Conservation (phyloP, 2,113 vertebrate genomes). For the Trogon surrucura region DNA sequence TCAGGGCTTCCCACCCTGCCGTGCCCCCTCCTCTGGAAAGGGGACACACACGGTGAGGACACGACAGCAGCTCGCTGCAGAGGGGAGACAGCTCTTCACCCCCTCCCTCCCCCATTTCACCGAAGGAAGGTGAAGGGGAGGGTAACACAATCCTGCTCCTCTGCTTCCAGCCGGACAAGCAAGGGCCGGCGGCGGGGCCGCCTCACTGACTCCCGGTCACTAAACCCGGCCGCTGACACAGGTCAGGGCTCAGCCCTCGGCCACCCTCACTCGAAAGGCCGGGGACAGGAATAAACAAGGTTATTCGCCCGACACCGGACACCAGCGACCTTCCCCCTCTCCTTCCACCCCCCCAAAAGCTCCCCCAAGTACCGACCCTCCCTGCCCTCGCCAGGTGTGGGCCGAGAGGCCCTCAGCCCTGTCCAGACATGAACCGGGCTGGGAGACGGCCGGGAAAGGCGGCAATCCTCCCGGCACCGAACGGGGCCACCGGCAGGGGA, state of each 20-base stretch:
- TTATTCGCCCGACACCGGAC: constrained; percentile 20
- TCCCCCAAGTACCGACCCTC: background rate
- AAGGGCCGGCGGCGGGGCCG: background rate
- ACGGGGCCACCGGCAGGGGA: background rate
- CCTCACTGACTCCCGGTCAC: background rate
- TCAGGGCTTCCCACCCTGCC: background rate
- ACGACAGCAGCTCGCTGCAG: background rate
- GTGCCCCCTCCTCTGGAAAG: background rate
- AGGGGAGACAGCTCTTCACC: background rate
- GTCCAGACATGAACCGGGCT: background rate
- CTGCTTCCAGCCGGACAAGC: background rate
- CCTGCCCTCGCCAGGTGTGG: background rate
- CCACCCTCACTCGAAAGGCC: constrained; percentile 11
- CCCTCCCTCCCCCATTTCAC: background rate
- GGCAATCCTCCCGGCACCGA: background rate
- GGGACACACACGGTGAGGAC: background rate
- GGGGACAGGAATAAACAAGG: constrained; percentile 48
- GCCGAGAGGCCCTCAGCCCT: background rate
- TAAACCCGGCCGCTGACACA: background rate
- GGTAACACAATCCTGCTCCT: background rate
- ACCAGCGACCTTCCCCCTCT: background rate
- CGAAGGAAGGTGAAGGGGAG: background rate
- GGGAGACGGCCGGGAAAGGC: background rate
- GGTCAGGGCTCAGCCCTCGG: constrained; percentile 33
- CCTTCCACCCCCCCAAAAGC: background rate